Evolutionary conservation across 2,888 invertebrate genomes (phyloP).

Genomic region (Autographa gamma): DNA sequence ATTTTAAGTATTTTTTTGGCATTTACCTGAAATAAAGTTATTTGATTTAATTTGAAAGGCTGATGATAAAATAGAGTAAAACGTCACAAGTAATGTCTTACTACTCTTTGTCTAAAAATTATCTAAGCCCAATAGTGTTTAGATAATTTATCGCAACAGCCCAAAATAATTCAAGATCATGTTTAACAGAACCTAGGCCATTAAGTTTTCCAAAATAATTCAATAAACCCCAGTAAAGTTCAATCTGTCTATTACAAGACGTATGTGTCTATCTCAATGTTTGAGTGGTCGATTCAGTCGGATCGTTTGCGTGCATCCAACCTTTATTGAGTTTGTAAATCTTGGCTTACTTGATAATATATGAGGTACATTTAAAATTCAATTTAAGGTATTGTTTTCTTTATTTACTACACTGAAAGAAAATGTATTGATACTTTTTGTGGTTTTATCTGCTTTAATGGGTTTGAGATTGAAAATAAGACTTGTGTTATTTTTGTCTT

Average conservation of each 20-base stretch:
- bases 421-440: not conserved
- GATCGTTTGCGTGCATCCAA: slow-evolving; percentile 38
- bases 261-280: slow-evolving; percentile 35
- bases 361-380: slow-evolving; percentile 17
- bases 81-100: no score
- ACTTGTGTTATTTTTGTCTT: no score
- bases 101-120: no score
- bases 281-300: slow-evolving; percentile 44
- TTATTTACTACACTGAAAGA: not conserved
- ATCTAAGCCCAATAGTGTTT: no score
- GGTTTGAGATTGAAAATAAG: not conserved
- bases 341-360: slow-evolving; percentile 24
- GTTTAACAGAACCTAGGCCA: no score
- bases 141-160: no score
- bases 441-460: not conserved
- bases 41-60: no score
- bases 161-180: not conserved
- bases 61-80: no score
- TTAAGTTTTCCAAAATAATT: slow-evolving; percentile 28
- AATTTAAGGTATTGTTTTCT: slow-evolving; percentile 10
- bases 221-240: slow-evolving; percentile 16
- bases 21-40: no score
- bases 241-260: slow-evolving; percentile 26
- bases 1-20: no score
- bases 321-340: slow-evolving; percentile 51